Evolutionary conservation across 2,888 invertebrate species (phyloP).

Genomic region (Parelbella ahira): DNA sequence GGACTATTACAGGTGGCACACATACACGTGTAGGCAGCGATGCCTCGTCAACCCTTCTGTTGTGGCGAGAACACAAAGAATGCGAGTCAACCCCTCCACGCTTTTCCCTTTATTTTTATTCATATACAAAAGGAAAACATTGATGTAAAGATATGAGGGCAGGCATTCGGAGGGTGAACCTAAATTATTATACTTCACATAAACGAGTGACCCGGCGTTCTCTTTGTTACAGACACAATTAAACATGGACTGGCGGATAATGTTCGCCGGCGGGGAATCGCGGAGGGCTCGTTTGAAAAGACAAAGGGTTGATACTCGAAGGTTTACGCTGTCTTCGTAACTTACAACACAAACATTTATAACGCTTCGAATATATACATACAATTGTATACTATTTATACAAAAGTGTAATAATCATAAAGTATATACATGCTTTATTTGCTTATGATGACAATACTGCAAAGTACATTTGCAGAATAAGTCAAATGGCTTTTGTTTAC

Average conservation of each 20-base stretch:
- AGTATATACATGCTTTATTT: too few species aligned
- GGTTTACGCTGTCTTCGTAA: too few species aligned
- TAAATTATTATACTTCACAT: slow-evolving; percentile 45
- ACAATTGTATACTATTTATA: too few species aligned
- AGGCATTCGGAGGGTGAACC: slow-evolving; percentile 45
- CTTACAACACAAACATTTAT: too few species aligned
- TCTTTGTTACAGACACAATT: slow-evolving; percentile 19
- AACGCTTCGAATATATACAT: too few species aligned
- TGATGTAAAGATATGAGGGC: slow-evolving; percentile 54
- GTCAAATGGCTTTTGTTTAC: too few species aligned
- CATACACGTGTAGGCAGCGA: slow-evolving; percentile 31
- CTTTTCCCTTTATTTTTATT: slow-evolving; percentile 46
- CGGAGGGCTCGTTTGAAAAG: too few species aligned
- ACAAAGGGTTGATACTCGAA: too few species aligned
- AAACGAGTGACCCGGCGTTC: slow-evolving; percentile 20
- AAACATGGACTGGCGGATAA: slow-evolving; percentile 1
- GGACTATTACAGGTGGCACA: slow-evolving; percentile 31
- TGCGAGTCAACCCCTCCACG: slow-evolving; percentile 43
- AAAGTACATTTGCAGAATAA: too few species aligned
- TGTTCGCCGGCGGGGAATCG: too few species aligned
- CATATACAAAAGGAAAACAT: slow-evolving; percentile 61
- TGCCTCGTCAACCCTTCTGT: slow-evolving; percentile 59
- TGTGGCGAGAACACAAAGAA: slow-evolving; percentile 47
- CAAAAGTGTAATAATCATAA: too few species aligned
- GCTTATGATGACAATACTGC: too few species aligned